Conservation (phyloP, 2,888 invertebrate genomes). For the Lepidochitona cinerea region DNA sequence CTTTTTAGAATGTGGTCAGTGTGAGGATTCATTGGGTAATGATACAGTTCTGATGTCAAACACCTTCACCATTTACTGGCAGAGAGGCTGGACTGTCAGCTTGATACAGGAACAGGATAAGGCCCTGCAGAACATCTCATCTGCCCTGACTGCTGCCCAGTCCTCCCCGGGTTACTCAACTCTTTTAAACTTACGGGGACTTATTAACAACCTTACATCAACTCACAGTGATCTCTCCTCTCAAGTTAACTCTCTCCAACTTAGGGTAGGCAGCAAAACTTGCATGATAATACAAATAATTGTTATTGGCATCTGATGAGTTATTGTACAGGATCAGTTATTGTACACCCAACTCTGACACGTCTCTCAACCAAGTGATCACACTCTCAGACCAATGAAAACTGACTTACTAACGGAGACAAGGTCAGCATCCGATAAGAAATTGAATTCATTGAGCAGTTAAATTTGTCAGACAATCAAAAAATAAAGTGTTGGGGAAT, state of each 20-base stretch:
- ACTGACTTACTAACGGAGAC: no score
- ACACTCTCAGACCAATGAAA: no score
- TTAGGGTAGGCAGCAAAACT: no score
- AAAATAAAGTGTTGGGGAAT: no score
- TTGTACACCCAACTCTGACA: no score
- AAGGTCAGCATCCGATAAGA: no score
- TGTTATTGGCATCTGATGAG: not conserved
- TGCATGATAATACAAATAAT: no score
- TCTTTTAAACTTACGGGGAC: slow-evolving; percentile 9
- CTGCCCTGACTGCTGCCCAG: slow-evolving; percentile 21
- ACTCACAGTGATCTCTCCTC: not conserved
- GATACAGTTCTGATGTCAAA: slow-evolving; percentile 33
- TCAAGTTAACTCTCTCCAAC: not conserved
- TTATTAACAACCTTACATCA: slow-evolving; percentile 10
- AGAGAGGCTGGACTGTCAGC: slow-evolving; percentile 20
- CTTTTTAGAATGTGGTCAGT: slow-evolving; percentile 48
- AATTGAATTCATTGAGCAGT: no score
- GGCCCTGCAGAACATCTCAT: slow-evolving; percentile 24
- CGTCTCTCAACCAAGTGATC: no score
- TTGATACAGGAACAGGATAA: slow-evolving; percentile 34
- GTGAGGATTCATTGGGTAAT: slow-evolving; percentile 45
- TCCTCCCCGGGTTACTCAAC: slow-evolving; percentile 25
- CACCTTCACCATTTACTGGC: slow-evolving; percentile 19
- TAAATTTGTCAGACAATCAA: no score
- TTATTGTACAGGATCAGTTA: no score